A percentile compares a stretch with the other conserved stretches of the same genome.
Conservation (phyloP, 92 coral and sea anemone species). For the Galaxea fascicularis region DNA sequence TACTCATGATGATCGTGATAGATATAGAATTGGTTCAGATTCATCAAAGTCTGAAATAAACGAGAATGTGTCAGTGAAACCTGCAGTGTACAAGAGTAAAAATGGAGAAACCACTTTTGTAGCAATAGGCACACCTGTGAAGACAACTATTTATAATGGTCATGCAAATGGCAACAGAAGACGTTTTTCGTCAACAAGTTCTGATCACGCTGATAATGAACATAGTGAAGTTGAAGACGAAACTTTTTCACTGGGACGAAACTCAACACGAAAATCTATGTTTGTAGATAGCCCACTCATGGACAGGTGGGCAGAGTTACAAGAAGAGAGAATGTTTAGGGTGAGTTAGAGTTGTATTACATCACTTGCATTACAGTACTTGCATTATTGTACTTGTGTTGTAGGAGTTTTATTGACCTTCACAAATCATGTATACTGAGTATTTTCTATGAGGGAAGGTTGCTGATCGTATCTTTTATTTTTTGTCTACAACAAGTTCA, state of each 20-base stretch:
- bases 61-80: slow-evolving; percentile 57
- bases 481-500: no score
- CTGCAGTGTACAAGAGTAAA: slow-evolving; percentile 39
- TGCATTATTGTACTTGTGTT: not conserved
- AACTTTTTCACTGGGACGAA: slow-evolving; percentile 76
- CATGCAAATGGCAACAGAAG: slow-evolving; percentile 7
- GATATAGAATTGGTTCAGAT: slow-evolving; percentile 64
- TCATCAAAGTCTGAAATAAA: slow-evolving; percentile 73
- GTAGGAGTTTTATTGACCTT: not conserved
- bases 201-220: slow-evolving; percentile 67
- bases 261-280: slow-evolving; percentile 81
- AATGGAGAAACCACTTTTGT: slow-evolving; percentile 80
- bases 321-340: slow-evolving; percentile 67
- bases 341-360: slow-evolving; percentile 16
- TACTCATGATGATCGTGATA: slow-evolving; percentile 54
- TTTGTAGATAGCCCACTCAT: slow-evolving; percentile 84
- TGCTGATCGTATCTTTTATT: no score
- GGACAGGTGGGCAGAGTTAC: slow-evolving; percentile 93
- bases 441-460: no score
- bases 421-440: not conserved
- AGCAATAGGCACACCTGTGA: slow-evolving; percentile 80
- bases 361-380: not conserved
- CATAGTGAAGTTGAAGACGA: slow-evolving; percentile 73
- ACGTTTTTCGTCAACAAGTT: slow-evolving; percentile 49
- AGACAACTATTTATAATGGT: slow-evolving; percentile 36